These are phyloP conservation scores for Regulus satrapa DNA, from an alignment of 2,113 vertebrate genomes.

Conservation along the genomic window DNA sequence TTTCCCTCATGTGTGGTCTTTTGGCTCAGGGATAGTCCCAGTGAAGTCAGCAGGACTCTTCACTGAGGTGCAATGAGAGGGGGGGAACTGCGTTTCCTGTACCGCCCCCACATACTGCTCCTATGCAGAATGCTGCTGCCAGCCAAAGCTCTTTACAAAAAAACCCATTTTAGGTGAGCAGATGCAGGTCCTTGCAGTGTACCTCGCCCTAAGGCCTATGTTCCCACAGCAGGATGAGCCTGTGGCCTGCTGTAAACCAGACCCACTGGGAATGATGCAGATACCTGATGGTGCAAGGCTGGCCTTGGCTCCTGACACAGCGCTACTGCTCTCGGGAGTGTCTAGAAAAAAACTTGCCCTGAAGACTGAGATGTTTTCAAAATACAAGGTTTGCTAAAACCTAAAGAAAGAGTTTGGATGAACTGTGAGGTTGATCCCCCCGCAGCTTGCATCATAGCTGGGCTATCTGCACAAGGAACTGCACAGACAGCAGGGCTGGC, in stretches of 20 bases:
- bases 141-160: neutral
- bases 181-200: neutral
- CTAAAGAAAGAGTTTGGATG: neutral
- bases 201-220: neutral
- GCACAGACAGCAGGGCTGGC: neutral
- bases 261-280: too few relatives aligned
- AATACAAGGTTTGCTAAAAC: neutral
- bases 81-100: neutral
- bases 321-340: accelerated
- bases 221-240: neutral
- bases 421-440: neutral
- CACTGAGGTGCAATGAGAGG: accelerated
- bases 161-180: neutral
- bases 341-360: neutral
- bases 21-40: neutral
- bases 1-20: neutral
- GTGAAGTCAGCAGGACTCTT: neutral
- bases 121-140: neutral
- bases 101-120: neutral
- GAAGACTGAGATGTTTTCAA: neutral
- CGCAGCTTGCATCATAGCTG: neutral
- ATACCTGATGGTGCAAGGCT: accelerated
- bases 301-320: accelerated
- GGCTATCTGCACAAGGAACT: accelerated
- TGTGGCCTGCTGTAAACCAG: neutral